Evolutionary conservation across 2,888 invertebrate genomes (phyloP).

Genomic region (Oconnorella tubifera): DNA sequence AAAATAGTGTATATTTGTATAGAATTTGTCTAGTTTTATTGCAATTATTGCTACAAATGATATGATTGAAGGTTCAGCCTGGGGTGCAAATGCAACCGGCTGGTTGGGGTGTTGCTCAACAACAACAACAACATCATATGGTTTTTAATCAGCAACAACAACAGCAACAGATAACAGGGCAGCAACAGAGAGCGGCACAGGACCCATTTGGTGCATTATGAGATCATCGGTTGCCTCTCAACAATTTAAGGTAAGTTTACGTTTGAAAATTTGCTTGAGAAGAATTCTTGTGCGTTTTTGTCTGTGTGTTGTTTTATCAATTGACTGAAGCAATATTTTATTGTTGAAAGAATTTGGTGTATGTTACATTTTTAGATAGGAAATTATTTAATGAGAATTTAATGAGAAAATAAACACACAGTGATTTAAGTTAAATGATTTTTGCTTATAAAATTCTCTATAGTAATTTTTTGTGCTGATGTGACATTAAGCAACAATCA

Average conservation of each 20-base stretch:
- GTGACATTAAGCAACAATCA: too few relatives aligned
- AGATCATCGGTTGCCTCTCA: background rate
- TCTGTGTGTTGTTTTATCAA: too few relatives aligned
- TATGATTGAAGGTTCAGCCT: background rate
- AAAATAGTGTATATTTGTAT: background rate
- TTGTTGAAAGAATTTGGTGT: too few relatives aligned
- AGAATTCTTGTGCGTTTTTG: too few relatives aligned
- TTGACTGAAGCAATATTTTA: too few relatives aligned
- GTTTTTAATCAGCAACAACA: background rate
- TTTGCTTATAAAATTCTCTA: too few relatives aligned
- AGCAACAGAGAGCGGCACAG: background rate
- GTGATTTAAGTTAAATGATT: too few relatives aligned
- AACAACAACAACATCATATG: background rate
- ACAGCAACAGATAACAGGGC: background rate
- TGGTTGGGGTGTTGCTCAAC: conserved; percentile 1
- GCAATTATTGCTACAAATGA: background rate
- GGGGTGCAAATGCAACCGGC: too few relatives aligned
- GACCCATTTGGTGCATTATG: conserved; percentile 7
- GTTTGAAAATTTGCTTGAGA: background rate
- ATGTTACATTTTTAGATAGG: too few relatives aligned
- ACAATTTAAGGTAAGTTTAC: background rate
- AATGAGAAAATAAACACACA: too few relatives aligned
- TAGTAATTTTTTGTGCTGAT: too few relatives aligned
- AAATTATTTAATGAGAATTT: too few relatives aligned
- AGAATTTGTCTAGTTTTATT: background rate